Conservation (phyloP, 2,113 vertebrate genomes). For the Aramus guarauna region DNA sequence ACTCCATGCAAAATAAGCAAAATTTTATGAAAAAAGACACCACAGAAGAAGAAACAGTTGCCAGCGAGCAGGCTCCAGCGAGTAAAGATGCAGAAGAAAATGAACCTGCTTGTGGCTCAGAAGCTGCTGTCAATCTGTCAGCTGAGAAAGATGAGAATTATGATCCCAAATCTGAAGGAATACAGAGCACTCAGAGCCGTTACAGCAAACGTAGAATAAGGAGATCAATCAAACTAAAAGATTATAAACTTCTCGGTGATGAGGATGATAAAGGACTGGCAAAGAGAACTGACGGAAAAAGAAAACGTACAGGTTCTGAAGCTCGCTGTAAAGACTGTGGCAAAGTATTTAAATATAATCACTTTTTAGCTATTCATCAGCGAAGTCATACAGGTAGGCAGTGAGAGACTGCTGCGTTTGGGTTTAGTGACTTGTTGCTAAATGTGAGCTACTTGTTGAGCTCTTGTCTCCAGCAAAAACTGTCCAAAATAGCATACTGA, state of each 20-base stretch:
- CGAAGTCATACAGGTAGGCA: conserved; percentile 90
- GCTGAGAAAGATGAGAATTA: conserved; percentile 76
- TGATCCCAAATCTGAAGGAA: conserved; percentile 60
- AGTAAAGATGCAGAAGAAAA: conserved; percentile 33
- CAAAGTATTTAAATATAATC: conserved; percentile 91
- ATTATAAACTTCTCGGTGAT: conserved; percentile 84
- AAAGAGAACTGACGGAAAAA: conserved; percentile 77
- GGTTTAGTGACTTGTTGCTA: background rate
- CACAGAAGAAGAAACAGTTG: background rate
- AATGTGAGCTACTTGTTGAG: background rate
- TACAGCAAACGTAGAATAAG: conserved; percentile 85
- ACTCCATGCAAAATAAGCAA: conserved; percentile 71
- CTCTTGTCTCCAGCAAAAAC: background rate
- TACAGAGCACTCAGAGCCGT: conserved; percentile 68
- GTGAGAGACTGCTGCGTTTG: background rate
- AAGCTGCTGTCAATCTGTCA: background rate
- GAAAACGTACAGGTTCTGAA: conserved; percentile 79
- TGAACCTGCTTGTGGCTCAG: conserved; percentile 16
- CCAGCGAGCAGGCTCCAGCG: background rate
- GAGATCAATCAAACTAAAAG: conserved; percentile 84
- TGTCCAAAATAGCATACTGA: background rate
- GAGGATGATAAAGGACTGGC: conserved; percentile 69
- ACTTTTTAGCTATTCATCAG: conserved; percentile 90
- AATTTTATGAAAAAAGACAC: conserved; percentile 42
- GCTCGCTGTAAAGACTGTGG: conserved; percentile 89